Evolutionary conservation across 2,113 vertebrate genomes (phyloP).

Genomic region (Oryzias celebensis): DNA sequence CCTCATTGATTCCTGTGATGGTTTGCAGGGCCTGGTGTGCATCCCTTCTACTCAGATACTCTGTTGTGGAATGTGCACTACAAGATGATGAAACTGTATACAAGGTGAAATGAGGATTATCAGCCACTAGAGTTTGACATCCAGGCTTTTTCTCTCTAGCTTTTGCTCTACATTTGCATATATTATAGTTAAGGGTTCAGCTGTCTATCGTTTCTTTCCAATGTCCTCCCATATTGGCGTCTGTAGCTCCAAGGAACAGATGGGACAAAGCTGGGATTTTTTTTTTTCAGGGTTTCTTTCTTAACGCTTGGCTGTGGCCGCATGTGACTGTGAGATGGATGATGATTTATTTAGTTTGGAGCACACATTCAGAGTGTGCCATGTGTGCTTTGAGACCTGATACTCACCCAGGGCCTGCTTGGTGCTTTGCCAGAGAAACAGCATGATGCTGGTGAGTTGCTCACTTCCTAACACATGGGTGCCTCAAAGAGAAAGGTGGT

Average conservation of each 20-base stretch:
- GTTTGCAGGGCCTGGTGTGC: conserved; percentile 12
- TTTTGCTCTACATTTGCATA: conserved; percentile 37
- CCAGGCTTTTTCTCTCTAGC: conserved; percentile 18
- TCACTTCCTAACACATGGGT: conserved; percentile 46
- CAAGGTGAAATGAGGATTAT: conserved; percentile 12
- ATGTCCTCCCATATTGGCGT: conserved; percentile 43
- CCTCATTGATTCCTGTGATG: conserved; percentile 16
- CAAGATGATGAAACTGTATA: conserved; percentile 13
- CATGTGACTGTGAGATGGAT: conserved; percentile 36
- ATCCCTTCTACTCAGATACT: conserved; percentile 12
- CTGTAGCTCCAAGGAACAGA: conserved; percentile 41
- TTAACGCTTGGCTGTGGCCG: conserved; percentile 46
- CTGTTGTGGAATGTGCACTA: conserved; percentile 5
- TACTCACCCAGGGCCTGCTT: conserved; percentile 53
- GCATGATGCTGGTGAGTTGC: conserved; percentile 55
- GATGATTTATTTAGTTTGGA: conserved; percentile 67
- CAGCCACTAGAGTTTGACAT: background rate
- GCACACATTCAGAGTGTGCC: conserved; percentile 36
- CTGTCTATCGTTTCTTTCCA: conserved; percentile 29
- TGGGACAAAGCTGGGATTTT: conserved; percentile 54
- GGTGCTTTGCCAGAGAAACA: conserved; percentile 56
- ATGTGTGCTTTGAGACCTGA: conserved; percentile 65
- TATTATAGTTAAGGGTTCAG: conserved; percentile 29
- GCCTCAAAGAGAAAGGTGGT: conserved; percentile 48
- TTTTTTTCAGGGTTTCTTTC: conserved; percentile 27